Conservation (phyloP, 2,113 vertebrate genomes). For the Takifugu flavidus region DNA sequence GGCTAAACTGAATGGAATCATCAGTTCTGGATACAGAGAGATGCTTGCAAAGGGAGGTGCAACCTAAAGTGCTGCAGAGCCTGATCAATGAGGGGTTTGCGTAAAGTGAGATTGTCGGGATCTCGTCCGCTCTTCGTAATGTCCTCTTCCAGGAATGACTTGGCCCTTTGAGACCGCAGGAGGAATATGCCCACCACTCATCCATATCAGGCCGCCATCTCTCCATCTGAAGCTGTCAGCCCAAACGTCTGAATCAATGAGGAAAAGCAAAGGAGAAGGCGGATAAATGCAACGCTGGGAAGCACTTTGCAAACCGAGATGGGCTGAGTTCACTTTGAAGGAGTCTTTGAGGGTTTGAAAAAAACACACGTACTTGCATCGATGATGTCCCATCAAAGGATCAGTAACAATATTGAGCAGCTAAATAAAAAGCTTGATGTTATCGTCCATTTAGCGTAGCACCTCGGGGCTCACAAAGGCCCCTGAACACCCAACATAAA, state of each 20-base stretch:
- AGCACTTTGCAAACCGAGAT: conserved; percentile 13
- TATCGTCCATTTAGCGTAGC: too few species aligned
- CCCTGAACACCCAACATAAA: too few species aligned
- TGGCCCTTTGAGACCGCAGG: conserved; percentile 5
- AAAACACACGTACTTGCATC: neutral
- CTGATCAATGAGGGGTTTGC: conserved; percentile 29
- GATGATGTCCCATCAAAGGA: neutral
- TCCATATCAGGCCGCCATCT: conserved; percentile 10
- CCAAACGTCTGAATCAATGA: conserved; percentile 9
- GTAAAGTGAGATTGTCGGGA: conserved; percentile 25
- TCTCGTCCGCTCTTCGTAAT: neutral
- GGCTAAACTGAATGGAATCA: neutral
- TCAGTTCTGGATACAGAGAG: neutral
- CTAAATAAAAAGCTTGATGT: neutral
- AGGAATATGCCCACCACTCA: conserved; percentile 9
- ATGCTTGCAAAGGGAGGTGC: neutral
- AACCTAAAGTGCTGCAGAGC: conserved; percentile 25
- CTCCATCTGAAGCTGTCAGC: conserved; percentile 14
- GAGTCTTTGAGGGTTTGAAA: neutral
- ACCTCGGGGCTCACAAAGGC: too few species aligned
- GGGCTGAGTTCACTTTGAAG: neutral
- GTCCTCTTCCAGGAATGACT: conserved; percentile 39
- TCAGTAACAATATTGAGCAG: neutral
- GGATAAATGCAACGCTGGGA: neutral
- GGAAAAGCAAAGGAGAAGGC: neutral